Percentiles rank a stretch among this genome's conserved stretches.
Conservation (phyloP, 2,797 vertebrate genomes). For the Coregonus sp. region DNA sequence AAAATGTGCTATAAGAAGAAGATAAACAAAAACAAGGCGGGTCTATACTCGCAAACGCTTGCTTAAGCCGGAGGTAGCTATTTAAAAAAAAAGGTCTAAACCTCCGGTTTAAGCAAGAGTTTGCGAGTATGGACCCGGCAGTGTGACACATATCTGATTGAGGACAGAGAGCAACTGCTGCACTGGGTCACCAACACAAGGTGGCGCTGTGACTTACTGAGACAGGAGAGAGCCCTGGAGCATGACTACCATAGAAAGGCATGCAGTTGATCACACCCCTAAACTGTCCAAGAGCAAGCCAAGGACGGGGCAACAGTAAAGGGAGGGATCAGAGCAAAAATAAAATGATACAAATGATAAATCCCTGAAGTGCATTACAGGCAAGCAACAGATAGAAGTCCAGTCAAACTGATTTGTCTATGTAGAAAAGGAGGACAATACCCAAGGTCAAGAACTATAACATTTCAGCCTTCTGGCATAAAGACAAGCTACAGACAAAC, state of each 20-base stretch:
- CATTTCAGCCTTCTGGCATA: background rate
- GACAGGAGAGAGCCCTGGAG: conserved; percentile 70
- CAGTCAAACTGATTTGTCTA: background rate
- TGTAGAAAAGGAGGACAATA: conserved; percentile 3
- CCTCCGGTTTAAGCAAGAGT: too few species aligned
- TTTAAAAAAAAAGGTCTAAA: too few species aligned
- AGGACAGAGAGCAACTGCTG: conserved; percentile 32
- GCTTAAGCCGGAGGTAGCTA: too few species aligned
- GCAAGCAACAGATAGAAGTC: conserved; percentile 26
- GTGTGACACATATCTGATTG: background rate
- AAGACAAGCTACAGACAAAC: background rate
- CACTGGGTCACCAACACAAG: conserved; percentile 57
- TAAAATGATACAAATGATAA: conserved; percentile 21
- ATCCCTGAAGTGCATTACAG: conserved; percentile 10
- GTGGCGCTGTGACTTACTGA: conserved; percentile 83
- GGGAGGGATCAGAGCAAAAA: conserved; percentile 54
- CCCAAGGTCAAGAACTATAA: background rate
- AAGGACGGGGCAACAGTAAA: conserved; percentile 30
- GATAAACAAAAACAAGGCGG: background rate
- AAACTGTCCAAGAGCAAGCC: too few species aligned
- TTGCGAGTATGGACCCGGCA: too few species aligned
- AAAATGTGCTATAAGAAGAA: background rate
- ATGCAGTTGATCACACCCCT: conserved; percentile 72
- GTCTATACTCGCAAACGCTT: too few species aligned
- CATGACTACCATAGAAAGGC: conserved; percentile 77